These are phyloP conservation scores for Eristalis arbustorum DNA, from an alignment of 2,888 invertebrate species.

Conservation along the genomic window DNA sequence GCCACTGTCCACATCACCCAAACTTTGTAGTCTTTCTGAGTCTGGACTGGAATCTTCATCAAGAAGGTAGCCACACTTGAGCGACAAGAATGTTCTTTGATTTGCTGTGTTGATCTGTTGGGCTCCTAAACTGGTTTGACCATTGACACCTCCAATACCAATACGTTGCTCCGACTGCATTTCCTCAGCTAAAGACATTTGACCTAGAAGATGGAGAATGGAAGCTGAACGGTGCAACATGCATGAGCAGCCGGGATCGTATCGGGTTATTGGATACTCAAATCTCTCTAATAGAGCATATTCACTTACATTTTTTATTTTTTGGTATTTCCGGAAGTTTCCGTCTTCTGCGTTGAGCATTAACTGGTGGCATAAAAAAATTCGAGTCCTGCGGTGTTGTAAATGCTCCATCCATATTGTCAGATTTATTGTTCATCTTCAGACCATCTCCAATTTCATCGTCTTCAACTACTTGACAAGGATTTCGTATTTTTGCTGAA, in stretches of 20 bases:
- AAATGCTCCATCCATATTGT: conserved; percentile 75
- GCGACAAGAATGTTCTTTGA: conserved; percentile 83
- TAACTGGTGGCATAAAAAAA: conserved; percentile 77
- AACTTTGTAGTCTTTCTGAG: conserved; percentile 89
- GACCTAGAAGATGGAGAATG: conserved; percentile 82
- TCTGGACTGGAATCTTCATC: conserved; percentile 93
- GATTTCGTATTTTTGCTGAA: conserved; percentile 71
- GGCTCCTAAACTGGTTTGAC: conserved; percentile 51
- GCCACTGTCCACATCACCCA: conserved; percentile 91
- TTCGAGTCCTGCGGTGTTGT: conserved; percentile 77
- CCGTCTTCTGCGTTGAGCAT: conserved; percentile 85
- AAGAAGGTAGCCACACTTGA: conserved; percentile 87
- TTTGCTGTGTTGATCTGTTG: conserved; percentile 70
- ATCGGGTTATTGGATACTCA: conserved; percentile 46
- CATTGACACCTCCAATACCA: conserved; percentile 73
- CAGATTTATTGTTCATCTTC: conserved; percentile 77
- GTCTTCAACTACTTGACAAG: conserved; percentile 78
- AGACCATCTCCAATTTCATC: conserved; percentile 80
- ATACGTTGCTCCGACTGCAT: conserved; percentile 71
- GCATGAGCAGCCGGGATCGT: conserved; percentile 44
- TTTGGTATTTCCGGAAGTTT: conserved; percentile 95
- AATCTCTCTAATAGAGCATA: conserved; percentile 70
- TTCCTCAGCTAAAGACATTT: conserved; percentile 81
- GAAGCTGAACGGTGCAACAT: conserved; percentile 82
- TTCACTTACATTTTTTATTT: conserved; percentile 89